Base-by-base conservation (phyloP, 2,888 invertebrate genomes). In the Drosophila mimica region DNA sequence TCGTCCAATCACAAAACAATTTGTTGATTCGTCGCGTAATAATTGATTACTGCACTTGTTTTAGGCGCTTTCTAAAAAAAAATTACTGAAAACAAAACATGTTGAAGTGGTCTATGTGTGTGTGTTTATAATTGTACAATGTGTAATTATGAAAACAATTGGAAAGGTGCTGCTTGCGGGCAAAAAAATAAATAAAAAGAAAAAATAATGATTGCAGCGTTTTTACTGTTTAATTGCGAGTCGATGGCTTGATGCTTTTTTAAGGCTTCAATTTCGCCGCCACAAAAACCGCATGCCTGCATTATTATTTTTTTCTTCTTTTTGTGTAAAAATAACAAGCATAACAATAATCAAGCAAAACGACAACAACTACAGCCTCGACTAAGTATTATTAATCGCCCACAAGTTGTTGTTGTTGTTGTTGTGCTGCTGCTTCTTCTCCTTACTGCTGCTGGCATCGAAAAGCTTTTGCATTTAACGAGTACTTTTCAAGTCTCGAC, bases 21-120 rank as follows among this genome's bases (percentile, higher is more conserved):
- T 66, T 74, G 74, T 80, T 68, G 63, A 79, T 79, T 73, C 70
- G 70, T 82, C 77, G 75, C 87, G 72, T 87, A 82, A 85, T 87
- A 87, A 85, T 84, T 85, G 82, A 85, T 81, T 79, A 74, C 74
- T 88, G 84, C 84, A 85, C 88, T 87, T 85, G 88, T 87, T 85
- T 84, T 76, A 78, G 76, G 81, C 79, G 85, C 85, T 85, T 85
- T 85, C 85, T 85, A 85, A 88, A 86, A 78, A 46, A 46, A 68
- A 67, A 57, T 61, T 57, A 48, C 17, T 25, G 17, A 71, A 70
- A 60, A 67, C 62, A 70, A 46, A 46, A 40, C 38, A n/a, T 59
- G 70, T 62, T 68, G 30, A 46, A 61, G 75, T 64, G 52, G 60
- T 67, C 43, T n/a, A 33, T 51, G 17, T n/a, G 30, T 51, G 8